Evolutionary conservation across 2,113 vertebrate species (phyloP), one percentile per base, ranked within the genome.

Genomic region (Tretioscincus oriximinensis): DNA sequence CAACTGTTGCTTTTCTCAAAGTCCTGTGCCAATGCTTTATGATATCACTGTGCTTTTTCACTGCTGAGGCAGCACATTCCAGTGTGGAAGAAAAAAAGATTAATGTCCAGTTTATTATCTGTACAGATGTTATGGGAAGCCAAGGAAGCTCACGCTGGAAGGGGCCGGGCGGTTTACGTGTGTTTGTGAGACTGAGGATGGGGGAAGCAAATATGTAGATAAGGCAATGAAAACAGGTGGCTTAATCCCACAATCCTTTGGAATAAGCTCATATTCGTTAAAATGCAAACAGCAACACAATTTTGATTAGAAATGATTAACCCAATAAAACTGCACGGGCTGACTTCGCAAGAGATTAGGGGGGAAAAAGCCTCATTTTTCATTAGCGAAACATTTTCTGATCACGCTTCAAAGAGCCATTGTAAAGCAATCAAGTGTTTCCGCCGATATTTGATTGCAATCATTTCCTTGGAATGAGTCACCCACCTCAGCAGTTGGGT

Each of bases 71-170:
- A 66, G 81, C 63, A 58, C 81, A 78, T 72, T 78, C 61, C 69
- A 2, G 47, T 11, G 26, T 3, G 8, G 76, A 66, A 54, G 61
- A 29, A 31, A 66, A 41, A 58, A 76, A 61, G 31, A 78, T 78
- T 58, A 65, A 72, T 67, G 28, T 77, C 28, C 68, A 12, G 24
- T 65, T 65, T 77, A 81, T 81, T 45, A 76, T 76, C 73, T 76
- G 65, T 26, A 35, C 51, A 81, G 73, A 81, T 81, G 73, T 76
- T 81, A 51, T 45, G 31, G 45, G 45, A 72, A 76, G 74, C 68
- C 51, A 78, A 67, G 24, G 47, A 58, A 45, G 22, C 65, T 28
- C 29, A 24, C 45, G 41, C 61, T 31, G 73, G 68, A 35, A 73
- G 60, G 24, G 65, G 14, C 10, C 26, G 73, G 47, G 51, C 22